A percentile compares a stretch with the other conserved stretches of the same genome.
Conservation (phyloP, 2,888 invertebrate genomes). For the Blastobasis adustella region DNA sequence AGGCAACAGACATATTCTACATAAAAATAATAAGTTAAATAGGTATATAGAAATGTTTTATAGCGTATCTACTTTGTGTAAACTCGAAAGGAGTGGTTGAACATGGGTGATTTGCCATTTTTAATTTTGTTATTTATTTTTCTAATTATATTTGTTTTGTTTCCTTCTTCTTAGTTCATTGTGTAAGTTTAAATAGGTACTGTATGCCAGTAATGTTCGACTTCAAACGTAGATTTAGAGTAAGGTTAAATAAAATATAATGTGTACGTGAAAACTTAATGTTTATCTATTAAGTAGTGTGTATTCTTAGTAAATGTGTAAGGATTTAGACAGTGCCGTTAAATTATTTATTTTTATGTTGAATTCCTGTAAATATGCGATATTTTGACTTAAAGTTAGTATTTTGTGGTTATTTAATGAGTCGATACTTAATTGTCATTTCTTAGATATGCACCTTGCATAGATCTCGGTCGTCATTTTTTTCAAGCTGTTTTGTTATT, state of each 20-base stretch:
- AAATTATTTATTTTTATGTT: constrained; percentile 75
- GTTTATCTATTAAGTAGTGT: constrained; percentile 49
- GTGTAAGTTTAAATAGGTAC: constrained; percentile 26
- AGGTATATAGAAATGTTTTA: constrained; percentile 19
- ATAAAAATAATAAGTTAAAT: constrained; percentile 41
- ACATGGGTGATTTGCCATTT: constrained; percentile 14
- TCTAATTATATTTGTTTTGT: constrained; percentile 58
- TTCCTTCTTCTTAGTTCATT: constrained; percentile 33
- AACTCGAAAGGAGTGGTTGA: constrained; percentile 17
- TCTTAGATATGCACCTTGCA: constrained; percentile 29
- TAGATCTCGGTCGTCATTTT: constrained; percentile 48
- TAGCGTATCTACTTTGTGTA: constrained; percentile 12
- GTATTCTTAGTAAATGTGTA: constrained; percentile 64
- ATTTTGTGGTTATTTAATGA: constrained; percentile 60
- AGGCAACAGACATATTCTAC: constrained; percentile 18
- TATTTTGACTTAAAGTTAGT: constrained; percentile 63
- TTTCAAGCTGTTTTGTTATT: constrained; percentile 33
- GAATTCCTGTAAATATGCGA: constrained; percentile 68
- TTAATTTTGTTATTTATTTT: constrained; percentile 70
- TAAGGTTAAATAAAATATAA: constrained; percentile 39
- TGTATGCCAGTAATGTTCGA: constrained; percentile 66
- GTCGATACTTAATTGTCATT: constrained; percentile 43
- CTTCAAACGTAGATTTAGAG: constrained; percentile 42
- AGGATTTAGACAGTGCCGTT: constrained; percentile 62
- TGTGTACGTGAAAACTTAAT: constrained; percentile 52